phyloP scores from a whole-genome alignment of 2,797 vertebrate genomes.

The Lates japonicus region DNA sequence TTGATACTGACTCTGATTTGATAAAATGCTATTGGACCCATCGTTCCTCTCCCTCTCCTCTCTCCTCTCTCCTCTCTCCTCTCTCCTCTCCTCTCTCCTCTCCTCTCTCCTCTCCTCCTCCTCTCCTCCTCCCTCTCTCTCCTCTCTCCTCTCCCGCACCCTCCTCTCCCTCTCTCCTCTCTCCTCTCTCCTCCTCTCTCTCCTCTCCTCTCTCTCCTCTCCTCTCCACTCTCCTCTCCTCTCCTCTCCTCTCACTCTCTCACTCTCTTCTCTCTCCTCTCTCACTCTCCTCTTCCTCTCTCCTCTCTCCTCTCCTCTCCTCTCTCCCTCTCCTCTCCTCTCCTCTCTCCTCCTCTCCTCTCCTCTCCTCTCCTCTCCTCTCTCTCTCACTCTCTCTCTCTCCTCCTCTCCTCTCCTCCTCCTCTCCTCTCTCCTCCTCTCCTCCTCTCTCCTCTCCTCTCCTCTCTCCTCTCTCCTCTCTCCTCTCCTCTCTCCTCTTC shows the following conservation, averaged over 20 bases:
- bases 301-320: not conserved
- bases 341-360: too few species aligned
- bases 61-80: too few species aligned
- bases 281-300: not conserved
- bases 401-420: not conserved
- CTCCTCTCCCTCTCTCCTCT: not conserved
- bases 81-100: too few species aligned
- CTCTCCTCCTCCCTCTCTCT: not conserved
- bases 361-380: not conserved
- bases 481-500: too few species aligned
- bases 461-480: not conserved
- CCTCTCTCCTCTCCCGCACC: too few species aligned
- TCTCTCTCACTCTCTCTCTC: too few species aligned
- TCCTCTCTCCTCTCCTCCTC: not conserved
- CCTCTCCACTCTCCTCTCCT: not conserved
- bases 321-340: too few species aligned
- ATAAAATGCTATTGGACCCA: constrained; percentile 1
- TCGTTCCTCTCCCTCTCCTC: not conserved
- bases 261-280: too few species aligned
- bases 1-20: not conserved
- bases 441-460: not conserved
- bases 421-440: not conserved
- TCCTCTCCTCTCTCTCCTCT: too few species aligned
- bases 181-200: not conserved
- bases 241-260: not conserved